phyloP scores from a whole-genome alignment of 2,797 vertebrate species.

The Iguana delicatissima region DNA sequence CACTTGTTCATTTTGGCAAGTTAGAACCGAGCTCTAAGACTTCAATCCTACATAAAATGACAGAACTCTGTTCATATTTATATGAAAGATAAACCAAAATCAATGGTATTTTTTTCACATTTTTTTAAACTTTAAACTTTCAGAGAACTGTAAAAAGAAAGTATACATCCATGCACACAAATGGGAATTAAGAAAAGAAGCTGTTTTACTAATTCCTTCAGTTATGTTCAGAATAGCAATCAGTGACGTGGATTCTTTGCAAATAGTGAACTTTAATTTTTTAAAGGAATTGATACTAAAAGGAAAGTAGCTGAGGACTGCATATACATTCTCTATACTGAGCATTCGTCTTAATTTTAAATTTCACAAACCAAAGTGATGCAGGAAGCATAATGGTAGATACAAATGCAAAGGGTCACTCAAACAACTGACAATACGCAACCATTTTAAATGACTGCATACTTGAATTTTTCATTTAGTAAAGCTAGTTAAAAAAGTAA shows the following conservation, averaged over 20 bases:
- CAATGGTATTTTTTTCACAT: not conserved
- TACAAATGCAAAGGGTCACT: not conserved
- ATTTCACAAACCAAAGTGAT: not conserved
- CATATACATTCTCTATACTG: not conserved
- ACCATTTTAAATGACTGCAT: conserved; percentile 17
- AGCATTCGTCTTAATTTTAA: conserved; percentile 24
- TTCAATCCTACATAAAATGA: not conserved
- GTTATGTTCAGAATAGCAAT: not conserved
- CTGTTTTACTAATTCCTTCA: not conserved
- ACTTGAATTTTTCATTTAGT: not conserved
- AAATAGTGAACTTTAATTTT: not conserved
- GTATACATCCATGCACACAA: not conserved
- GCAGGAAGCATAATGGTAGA: not conserved
- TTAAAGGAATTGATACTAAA: not conserved
- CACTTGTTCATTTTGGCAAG: too few species aligned
- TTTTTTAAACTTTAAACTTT: not conserved
- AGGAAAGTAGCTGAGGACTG: not conserved
- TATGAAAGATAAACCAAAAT: not conserved
- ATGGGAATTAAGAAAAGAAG: not conserved
- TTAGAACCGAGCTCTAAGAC: not conserved
- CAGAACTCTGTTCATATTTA: not conserved
- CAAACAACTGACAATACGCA: conserved; percentile 12
- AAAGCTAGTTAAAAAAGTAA: too few species aligned
- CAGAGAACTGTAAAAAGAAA: not conserved
- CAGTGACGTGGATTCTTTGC: not conserved